phyloP scores from a whole-genome alignment of 2,888 invertebrate genomes.

The Chrysina gloriosa region DNA sequence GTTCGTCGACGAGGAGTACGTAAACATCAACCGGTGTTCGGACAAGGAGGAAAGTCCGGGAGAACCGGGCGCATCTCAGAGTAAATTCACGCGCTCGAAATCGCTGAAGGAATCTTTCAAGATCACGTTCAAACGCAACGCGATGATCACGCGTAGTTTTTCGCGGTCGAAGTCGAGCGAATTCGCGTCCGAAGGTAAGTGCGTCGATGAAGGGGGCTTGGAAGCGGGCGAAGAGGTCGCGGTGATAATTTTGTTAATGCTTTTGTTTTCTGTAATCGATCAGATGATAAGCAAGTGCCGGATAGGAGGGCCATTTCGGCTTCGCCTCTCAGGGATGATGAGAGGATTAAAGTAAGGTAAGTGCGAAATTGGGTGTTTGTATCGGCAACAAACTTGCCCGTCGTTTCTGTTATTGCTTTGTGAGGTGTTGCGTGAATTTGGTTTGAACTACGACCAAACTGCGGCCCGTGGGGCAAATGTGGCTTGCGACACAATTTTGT shows the following conservation, averaged over 20 bases:
- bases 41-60: background rate
- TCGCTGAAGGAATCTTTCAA: constrained; percentile 38
- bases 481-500: too few relatives aligned
- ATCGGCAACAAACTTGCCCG: too few relatives aligned
- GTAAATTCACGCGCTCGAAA: constrained; percentile 31
- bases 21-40: constrained; percentile 22
- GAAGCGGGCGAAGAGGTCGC: background rate
- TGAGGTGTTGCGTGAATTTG: too few relatives aligned
- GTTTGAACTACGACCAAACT: too few relatives aligned
- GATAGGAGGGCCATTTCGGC: constrained; percentile 25
- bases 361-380: too few relatives aligned
- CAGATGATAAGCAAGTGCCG: constrained; percentile 19
- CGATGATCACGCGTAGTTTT: constrained; percentile 20
- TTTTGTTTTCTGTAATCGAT: background rate
- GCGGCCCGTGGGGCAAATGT: too few relatives aligned
- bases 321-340: constrained; percentile 17
- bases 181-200: constrained; percentile 26
- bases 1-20: constrained; percentile 40
- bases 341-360: background rate
- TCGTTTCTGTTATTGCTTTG: too few relatives aligned
- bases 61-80: background rate
- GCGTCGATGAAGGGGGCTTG: too few relatives aligned
- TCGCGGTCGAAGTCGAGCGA: constrained; percentile 39
- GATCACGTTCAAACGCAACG: constrained; percentile 24
- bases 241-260: background rate